Evolutionary conservation across 2,797 vertebrate species (phyloP).

Genomic region (Pangasius djambal): DNA sequence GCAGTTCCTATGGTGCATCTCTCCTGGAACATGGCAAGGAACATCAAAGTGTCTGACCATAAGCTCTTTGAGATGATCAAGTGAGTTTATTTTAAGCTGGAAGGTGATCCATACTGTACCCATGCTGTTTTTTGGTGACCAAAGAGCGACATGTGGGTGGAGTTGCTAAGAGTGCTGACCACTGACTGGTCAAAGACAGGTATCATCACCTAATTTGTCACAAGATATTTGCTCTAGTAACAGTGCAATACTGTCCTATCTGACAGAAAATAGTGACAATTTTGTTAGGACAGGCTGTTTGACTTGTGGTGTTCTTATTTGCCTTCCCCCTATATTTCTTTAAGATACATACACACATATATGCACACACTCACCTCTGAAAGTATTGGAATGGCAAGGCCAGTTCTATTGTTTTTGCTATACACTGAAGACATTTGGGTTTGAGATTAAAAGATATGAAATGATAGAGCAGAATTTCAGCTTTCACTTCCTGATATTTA

Average conservation of each 20-base stretch:
- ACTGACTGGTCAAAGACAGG: background rate
- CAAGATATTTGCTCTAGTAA: background rate
- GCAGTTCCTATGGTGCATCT: conserved; percentile 99
- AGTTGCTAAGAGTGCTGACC: background rate
- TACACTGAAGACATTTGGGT: background rate
- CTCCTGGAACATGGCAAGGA: conserved; percentile 98
- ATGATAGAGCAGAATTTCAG: no score
- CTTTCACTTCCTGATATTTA: no score
- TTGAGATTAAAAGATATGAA: background rate
- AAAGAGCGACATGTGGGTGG: background rate
- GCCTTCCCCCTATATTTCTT: background rate
- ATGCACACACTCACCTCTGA: no score
- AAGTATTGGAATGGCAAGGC: no score
- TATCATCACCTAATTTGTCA: background rate
- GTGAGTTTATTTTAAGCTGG: conserved; percentile 75
- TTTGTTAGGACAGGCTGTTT: background rate
- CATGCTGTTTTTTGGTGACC: background rate
- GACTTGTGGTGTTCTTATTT: background rate
- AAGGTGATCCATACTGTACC: background rate
- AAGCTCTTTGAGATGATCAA: conserved; percentile 98
- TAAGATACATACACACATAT: background rate
- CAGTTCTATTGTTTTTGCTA: no score
- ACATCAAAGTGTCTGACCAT: conserved; percentile 98
- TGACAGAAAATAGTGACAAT: background rate
- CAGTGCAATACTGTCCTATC: background rate